phyloP scores from a whole-genome alignment of 2,797 vertebrate genomes.

The Enteromius anoplus region DNA sequence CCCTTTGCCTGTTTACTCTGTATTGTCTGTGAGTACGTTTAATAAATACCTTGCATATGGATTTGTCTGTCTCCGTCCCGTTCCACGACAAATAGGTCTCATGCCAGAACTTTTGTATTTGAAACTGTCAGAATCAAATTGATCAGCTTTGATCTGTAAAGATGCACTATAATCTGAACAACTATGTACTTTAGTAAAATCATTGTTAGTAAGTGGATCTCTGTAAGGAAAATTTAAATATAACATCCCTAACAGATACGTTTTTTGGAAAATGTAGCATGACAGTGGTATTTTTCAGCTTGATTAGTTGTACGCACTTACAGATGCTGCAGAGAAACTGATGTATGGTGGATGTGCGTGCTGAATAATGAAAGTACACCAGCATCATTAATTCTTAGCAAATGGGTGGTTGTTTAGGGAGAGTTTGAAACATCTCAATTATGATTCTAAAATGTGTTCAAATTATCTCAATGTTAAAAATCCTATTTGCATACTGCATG shows the following conservation, averaged over 20 bases:
- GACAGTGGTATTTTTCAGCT: constrained; percentile 18
- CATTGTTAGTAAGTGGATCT: too few species aligned
- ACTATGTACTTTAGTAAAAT: not conserved
- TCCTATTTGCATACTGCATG: not conserved
- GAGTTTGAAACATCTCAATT: constrained; percentile 14
- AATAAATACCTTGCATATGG: too few species aligned
- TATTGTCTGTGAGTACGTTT: too few species aligned
- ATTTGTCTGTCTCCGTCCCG: too few species aligned
- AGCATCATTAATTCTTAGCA: constrained; percentile 19
- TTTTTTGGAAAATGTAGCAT: not conserved
- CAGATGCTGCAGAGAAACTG: not conserved
- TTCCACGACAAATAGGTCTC: too few species aligned
- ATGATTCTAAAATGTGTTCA: constrained; percentile 13
- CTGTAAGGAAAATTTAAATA: not conserved
- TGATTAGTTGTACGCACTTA: constrained; percentile 28
- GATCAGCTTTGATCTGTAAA: not conserved
- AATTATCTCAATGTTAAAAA: constrained; percentile 1
- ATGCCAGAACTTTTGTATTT: too few species aligned
- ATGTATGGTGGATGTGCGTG: not conserved
- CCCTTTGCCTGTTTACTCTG: too few species aligned
- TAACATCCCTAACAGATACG: not conserved
- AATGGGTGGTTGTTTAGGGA: constrained; percentile 3
- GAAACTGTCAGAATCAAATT: too few species aligned
- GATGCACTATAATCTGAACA: not conserved
- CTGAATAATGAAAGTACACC: not conserved